Conservation (phyloP, 2,888 invertebrate species). For the Therioaphis trifolii region DNA sequence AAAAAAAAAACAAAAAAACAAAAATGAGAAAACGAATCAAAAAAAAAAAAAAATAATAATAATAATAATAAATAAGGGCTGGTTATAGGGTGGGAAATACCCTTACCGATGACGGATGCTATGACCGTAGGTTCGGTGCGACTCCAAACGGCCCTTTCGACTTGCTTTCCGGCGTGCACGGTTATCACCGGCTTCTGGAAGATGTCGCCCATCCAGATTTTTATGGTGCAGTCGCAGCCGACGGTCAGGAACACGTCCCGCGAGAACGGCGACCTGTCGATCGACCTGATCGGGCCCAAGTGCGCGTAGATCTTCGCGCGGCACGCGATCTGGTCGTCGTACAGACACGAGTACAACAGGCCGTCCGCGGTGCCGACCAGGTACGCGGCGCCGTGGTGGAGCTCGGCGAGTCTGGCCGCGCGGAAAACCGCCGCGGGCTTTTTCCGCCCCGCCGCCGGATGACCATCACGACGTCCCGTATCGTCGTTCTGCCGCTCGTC, state of each 20-base stretch:
- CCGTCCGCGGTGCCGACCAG: slow-evolving; percentile 29
- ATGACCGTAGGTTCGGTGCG: slow-evolving; percentile 5
- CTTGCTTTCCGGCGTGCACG: neutral
- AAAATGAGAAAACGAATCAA: no score
- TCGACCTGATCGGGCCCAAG: neutral
- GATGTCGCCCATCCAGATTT: slow-evolving; percentile 6
- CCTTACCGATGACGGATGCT: slow-evolving; percentile 25
- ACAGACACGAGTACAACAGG: neutral
- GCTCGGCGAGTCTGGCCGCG: neutral
- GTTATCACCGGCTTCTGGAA: slow-evolving; percentile 20
- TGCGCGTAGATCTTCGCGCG: neutral
- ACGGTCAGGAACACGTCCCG: slow-evolving; percentile 27
- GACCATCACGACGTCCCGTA: neutral
- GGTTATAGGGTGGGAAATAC: no score
- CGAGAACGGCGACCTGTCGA: slow-evolving; percentile 21
- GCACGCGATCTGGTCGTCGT: neutral
- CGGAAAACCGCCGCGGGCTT: neutral
- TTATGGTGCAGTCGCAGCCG: slow-evolving; percentile 18
- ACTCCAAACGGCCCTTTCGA: slow-evolving; percentile 43
- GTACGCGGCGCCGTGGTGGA: neutral
- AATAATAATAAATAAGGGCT: no score
- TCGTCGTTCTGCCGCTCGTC: no score
- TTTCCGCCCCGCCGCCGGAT: no score
- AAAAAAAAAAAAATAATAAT: no score
- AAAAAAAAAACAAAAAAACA: no score